phyloP scores from a whole-genome alignment of 2,113 vertebrate species.

The Callocephalon fimbriatum region DNA sequence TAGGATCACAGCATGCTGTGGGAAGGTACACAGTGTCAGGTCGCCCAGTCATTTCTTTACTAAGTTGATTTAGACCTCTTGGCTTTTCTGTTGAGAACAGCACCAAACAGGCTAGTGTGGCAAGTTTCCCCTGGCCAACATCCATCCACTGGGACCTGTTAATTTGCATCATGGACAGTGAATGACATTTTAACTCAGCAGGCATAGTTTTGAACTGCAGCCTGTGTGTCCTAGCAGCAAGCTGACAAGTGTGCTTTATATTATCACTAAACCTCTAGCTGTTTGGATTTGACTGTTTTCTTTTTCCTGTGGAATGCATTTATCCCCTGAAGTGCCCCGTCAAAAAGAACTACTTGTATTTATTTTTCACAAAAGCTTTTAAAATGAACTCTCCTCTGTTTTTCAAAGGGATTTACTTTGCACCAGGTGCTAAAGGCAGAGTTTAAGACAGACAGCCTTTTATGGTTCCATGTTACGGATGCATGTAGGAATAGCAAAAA shows the following conservation, averaged over 20 bases:
- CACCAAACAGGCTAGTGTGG: not conserved
- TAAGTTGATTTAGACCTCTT: not conserved
- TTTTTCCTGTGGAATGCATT: not conserved
- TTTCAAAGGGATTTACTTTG: not conserved
- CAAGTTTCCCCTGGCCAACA: not conserved
- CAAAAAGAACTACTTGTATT: not conserved
- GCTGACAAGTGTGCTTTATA: not conserved
- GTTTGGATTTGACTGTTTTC: not conserved
- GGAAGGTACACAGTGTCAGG: not conserved
- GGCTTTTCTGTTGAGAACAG: not conserved
- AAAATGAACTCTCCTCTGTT: not conserved
- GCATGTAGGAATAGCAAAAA: not conserved
- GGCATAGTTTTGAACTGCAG: not conserved
- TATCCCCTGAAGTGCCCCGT: not conserved
- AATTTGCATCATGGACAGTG: not conserved
- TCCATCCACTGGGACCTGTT: not conserved
- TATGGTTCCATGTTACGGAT: not conserved
- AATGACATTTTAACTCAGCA: not conserved
- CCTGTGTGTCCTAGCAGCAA: constrained; percentile 14
- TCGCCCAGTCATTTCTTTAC: not conserved
- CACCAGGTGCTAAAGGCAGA: not conserved
- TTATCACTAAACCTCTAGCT: not conserved
- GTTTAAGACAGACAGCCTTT: not conserved
- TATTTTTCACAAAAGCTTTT: not conserved
- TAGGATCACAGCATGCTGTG: not conserved